These are phyloP conservation scores for Electrona antarctica DNA, from an alignment of 2,113 vertebrate species.

Conservation along the genomic window DNA sequence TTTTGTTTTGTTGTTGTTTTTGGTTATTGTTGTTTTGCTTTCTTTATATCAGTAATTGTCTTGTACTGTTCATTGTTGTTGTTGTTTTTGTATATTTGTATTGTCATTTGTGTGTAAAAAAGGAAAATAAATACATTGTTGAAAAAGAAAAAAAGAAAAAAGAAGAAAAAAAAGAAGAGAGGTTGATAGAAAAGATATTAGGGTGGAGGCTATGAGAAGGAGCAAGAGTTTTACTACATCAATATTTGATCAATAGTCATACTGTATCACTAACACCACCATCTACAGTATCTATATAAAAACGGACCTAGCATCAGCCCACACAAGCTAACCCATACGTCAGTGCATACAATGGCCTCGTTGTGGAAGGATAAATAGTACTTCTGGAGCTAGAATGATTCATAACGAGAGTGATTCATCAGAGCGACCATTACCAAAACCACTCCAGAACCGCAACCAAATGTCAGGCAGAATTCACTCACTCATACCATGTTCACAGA, in stretches of 20 bases:
- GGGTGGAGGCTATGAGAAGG: neutral
- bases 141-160: neutral
- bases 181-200: neutral
- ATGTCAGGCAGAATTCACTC: neutral
- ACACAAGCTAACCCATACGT: neutral
- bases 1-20: no score
- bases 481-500: neutral
- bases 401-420: neutral
- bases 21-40: no score
- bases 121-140: no score
- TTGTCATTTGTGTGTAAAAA: no score
- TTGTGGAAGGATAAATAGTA: neutral
- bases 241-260: neutral
- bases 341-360: neutral
- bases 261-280: neutral
- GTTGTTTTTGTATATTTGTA: no score
- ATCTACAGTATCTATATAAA: neutral
- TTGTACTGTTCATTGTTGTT: no score
- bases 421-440: neutral
- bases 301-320: neutral
- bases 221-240: no score
- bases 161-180: neutral
- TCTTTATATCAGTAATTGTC: no score
- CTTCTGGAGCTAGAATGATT: neutral
- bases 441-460: neutral